Percentiles rank a stretch among this genome's conserved stretches.
Conservation (phyloP, 2,888 invertebrate genomes). For the Drosophila prostipennis region DNA sequence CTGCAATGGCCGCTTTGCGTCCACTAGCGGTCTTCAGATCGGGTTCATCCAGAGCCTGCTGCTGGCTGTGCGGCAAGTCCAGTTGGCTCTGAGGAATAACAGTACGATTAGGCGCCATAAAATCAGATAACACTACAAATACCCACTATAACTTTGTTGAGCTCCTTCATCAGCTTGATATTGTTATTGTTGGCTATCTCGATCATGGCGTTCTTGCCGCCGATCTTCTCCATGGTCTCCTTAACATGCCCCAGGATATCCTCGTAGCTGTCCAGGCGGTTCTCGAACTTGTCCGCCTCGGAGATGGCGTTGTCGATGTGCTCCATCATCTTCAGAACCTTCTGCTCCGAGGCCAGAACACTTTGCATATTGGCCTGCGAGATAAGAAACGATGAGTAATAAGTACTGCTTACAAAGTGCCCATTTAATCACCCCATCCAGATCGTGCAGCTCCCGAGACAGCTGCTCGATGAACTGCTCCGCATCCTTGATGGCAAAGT, state of each 20-base stretch:
- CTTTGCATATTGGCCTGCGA: constrained; percentile 92
- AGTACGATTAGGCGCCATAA: not conserved
- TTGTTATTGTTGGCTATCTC: constrained; percentile 94
- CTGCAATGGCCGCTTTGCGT: constrained; percentile 87
- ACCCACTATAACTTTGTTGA: constrained; percentile 90
- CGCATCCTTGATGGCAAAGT: constrained; percentile 95
- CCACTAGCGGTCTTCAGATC: constrained; percentile 89
- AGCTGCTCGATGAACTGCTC: constrained; percentile 91
- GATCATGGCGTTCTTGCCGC: constrained; percentile 94
- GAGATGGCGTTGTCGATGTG: constrained; percentile 91
- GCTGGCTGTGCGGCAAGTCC: constrained; percentile 88
- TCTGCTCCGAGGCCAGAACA: constrained; percentile 94
- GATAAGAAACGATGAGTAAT: not conserved
- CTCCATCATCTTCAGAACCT: constrained; percentile 91
- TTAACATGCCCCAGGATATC: constrained; percentile 92
- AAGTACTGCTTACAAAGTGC: not conserved
- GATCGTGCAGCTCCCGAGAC: constrained; percentile 92
- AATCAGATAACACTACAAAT: accelerated
- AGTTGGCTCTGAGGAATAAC: constrained; percentile 86
- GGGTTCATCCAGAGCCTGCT: constrained; percentile 89
- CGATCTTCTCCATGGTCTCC: constrained; percentile 95
- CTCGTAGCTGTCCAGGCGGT: constrained; percentile 91
- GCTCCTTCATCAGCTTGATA: constrained; percentile 90
- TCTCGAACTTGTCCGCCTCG: constrained; percentile 90
- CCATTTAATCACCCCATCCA: constrained; percentile 89